A percentile compares a stretch with the other conserved stretches of the same genome.
phyloP scores from a whole-genome alignment of 2,888 invertebrate genomes.

The Cerastis leucographa region DNA sequence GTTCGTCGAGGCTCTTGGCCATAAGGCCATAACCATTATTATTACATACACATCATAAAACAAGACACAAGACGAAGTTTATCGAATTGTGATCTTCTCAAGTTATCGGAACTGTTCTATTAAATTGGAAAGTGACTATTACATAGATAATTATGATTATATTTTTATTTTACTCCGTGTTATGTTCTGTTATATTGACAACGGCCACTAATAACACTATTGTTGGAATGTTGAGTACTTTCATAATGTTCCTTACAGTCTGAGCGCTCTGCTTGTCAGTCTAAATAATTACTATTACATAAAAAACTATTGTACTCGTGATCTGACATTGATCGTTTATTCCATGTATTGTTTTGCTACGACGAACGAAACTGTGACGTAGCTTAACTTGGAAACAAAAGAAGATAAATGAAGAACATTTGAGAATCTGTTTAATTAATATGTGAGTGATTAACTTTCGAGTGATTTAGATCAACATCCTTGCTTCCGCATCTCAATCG shows the following conservation, averaged over 20 bases:
- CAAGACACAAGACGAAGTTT: neutral
- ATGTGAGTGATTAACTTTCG: neutral
- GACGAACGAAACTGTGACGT: conserved; percentile 50
- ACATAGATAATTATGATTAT: conserved; percentile 38
- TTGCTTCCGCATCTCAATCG: neutral
- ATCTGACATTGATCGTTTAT: conserved; percentile 79
- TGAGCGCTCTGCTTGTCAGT: conserved; percentile 55
- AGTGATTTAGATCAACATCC: neutral
- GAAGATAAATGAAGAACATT: neutral
- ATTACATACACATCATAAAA: conserved; percentile 5
- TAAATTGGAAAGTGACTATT: conserved; percentile 54
- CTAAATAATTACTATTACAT: conserved; percentile 78
- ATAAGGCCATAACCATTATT: no score
- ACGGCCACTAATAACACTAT: conserved; percentile 67
- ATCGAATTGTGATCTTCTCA: neutral
- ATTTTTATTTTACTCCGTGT: conserved; percentile 36
- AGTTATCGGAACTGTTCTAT: conserved; percentile 26
- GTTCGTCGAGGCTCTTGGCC: no score
- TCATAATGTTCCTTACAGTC: conserved; percentile 46
- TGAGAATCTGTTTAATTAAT: conserved; percentile 8
- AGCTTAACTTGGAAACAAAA: conserved; percentile 35
- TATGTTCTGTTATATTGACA: conserved; percentile 67
- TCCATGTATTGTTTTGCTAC: conserved; percentile 52
- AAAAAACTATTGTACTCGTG: conserved; percentile 74
- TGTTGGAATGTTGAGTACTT: conserved; percentile 62